Conservation (phyloP, 1,140 invertebrate genomes). For the Cheumatopsyche charites region DNA sequence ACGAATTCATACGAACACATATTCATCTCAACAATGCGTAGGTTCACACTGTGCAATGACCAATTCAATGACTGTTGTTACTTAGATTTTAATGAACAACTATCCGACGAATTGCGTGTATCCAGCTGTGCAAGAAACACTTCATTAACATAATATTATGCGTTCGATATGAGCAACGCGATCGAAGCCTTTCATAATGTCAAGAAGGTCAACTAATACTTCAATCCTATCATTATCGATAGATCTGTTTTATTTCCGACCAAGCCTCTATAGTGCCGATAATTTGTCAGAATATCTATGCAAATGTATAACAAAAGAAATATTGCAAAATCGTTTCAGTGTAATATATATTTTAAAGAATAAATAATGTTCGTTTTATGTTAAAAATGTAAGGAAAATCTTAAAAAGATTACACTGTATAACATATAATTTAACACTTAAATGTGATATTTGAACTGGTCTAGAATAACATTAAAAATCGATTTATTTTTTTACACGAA, state of each 20-base stretch:
- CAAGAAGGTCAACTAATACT: conserved; percentile 12
- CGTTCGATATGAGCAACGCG: not conserved
- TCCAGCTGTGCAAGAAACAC: not conserved
- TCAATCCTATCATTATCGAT: conserved; percentile 5
- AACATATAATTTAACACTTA: too few relatives aligned
- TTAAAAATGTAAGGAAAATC: too few relatives aligned
- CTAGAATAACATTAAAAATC: too few relatives aligned
- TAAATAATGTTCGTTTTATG: too few relatives aligned
- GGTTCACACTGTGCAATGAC: conserved; percentile 3
- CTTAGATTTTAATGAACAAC: not conserved
- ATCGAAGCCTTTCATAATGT: conserved; percentile 13
- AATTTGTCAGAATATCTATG: too few relatives aligned
- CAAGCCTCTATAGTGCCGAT: not conserved
- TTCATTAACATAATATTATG: conserved; percentile 17
- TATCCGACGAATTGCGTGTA: not conserved
- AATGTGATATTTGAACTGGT: too few relatives aligned
- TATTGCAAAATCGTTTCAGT: too few relatives aligned
- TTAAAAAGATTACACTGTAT: too few relatives aligned
- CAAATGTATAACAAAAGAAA: too few relatives aligned
- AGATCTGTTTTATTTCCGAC: not conserved
- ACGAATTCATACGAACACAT: not conserved
- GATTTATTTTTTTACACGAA: too few relatives aligned
- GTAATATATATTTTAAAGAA: too few relatives aligned
- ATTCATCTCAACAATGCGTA: not conserved
- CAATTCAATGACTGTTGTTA: not conserved